Evolutionary conservation across 2,888 invertebrate species (phyloP), one percentile per base, ranked within the genome.

Genomic region (Lacanobia oleracea): DNA sequence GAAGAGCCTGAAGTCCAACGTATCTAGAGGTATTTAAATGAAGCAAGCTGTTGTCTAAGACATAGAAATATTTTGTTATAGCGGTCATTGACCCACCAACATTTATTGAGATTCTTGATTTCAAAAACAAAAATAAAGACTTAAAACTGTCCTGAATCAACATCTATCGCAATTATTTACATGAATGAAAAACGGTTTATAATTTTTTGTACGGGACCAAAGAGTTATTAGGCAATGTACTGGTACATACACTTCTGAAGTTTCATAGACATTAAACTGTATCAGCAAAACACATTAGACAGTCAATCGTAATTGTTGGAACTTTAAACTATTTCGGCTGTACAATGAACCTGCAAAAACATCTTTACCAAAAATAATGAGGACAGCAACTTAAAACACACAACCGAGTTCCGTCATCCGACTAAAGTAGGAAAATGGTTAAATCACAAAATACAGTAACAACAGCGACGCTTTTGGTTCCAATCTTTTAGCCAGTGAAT

Each of bases 401-500:
- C 43, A 33, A 56, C 40, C 45, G 9, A 78, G 67, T 79, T 70
- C 40, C 76, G 66, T 66, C 67, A 83, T 40, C 33, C 53, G 56
- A 74, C 73, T 65, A 69, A 79, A 73, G 80, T 76, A 72, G 64
- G 57, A 73, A 72, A 84, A 65, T 67, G 61, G 69, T 57, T 70
- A 82, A 79, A 79, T 76, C 72, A 72, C 72, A 74, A 79, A 83
- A 74, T 79, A 70, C 59, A 67, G 76, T 70, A 68, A 76, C 86
- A 71, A 67, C 72, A 65, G 45, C 53, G 73, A 64, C 63, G 72
- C 74, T 74, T 66, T 75, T 53, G 80, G 86, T 76, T 79, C 76
- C 74, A 66, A 68, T 72, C 86, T 83, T 84, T 83, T 83, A 84
- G 75, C 72, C 40, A 57, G 72, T 64, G 84, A 77, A 83, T 72